Base-by-base conservation (phyloP, 2,888 invertebrate species). In the Drosophila sordidula region DNA sequence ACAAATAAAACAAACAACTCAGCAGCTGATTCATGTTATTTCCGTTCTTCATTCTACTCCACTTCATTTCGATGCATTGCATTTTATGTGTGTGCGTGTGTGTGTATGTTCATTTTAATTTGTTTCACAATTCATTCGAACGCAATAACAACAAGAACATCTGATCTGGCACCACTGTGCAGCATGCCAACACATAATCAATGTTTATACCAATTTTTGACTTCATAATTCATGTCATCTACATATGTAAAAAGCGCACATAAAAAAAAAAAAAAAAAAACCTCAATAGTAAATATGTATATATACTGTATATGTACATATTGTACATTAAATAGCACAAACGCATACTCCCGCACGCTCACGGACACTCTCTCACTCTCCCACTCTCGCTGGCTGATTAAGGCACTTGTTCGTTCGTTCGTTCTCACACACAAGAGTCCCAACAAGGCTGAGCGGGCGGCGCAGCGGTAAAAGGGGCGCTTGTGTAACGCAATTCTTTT, bases 401-500 rank as follows among this genome's bases (percentile, higher is more conserved):
- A 75, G 59, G 75, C 75, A 75, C 75, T 75, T 75, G 75, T 75
- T 75, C 71, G 52, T 34, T 42, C 42, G 75, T 75, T 75, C 68
- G 42, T 42, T 42, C 42, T 75, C 75, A 57, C 45, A 56, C 36
- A 32, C 38, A 71, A 67, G 8, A 63, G 18, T 6, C 25, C 25
- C 47, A 16, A 56, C 22, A 36, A 39, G 44, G 52, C 41, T 54
- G 55, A 42, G 34, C 34, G 12, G 70, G 41, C 59, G 55, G 63
- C 38, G 55, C 57, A 68, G 68, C 66, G 69, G 74, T 55, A 49
- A 75, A 56, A 50, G 81, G 72, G 64, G 75, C 70, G 83, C 83
- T 83, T 83, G 83, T 83, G 83, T 85, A 83, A 83, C 83, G 83
- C 80, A 82, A 85, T 83, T 83, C 82, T 70, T 71, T 70, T 58